Evolutionary conservation across 2,888 invertebrate species (phyloP).

Genomic region (Nematopogon swammerdamellus): DNA sequence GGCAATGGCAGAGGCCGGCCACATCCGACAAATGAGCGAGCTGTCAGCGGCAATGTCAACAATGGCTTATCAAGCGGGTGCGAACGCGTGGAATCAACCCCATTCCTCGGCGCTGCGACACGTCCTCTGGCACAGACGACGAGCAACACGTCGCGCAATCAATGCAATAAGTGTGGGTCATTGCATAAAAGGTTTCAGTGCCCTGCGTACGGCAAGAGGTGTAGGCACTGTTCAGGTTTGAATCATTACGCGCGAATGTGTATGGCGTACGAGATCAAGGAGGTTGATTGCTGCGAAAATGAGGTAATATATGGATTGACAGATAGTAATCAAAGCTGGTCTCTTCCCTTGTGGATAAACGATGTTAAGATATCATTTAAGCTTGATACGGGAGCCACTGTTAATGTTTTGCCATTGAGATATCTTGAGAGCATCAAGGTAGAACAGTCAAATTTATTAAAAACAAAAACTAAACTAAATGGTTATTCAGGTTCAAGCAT

Average conservation of each 20-base stretch:
- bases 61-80: not conserved
- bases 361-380: not conserved
- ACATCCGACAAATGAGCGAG: too few species aligned
- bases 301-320: not conserved
- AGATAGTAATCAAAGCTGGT: not conserved
- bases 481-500: not conserved
- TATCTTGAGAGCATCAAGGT: not conserved
- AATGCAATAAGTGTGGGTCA: not conserved
- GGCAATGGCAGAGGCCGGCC: too few species aligned
- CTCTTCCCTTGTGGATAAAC: not conserved
- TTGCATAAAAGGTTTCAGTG: not conserved
- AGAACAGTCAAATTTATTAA: not conserved
- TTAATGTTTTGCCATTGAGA: conserved; percentile 1
- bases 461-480: not conserved
- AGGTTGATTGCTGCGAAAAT: not conserved
- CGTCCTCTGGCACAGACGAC: not conserved
- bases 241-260: not conserved
- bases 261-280: not conserved
- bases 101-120: not conserved
- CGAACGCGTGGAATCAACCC: not conserved
- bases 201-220: not conserved
- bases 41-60: too few species aligned
- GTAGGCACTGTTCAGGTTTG: not conserved
- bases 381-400: not conserved
- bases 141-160: too few species aligned